Evolutionary conservation across 2,113 vertebrate genomes (phyloP).

Genomic region (Theristicus caerulescens): DNA sequence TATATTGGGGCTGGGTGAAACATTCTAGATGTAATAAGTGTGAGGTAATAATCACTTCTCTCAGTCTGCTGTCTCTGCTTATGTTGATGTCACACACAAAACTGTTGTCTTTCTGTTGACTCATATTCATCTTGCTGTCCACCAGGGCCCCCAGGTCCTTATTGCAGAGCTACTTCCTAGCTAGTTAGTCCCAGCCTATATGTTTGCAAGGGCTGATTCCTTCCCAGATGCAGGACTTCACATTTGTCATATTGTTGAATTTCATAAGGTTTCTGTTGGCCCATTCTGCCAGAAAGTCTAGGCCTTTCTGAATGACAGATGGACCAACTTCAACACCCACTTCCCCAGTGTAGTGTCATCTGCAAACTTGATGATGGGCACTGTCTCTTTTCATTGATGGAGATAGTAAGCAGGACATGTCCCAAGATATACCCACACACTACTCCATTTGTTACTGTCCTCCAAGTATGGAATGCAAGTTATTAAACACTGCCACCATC

Average conservation of each 20-base stretch:
- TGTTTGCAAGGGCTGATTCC: neutral
- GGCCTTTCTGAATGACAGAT: neutral
- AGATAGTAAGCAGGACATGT: neutral
- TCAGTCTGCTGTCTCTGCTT: neutral
- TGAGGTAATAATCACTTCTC: neutral
- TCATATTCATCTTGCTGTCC: neutral
- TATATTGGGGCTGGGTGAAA: neutral
- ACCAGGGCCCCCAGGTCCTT: neutral
- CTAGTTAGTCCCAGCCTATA: neutral
- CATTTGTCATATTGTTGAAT: neutral
- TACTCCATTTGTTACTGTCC: neutral
- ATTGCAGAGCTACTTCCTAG: neutral
- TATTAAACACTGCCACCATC: neutral
- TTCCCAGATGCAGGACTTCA: neutral
- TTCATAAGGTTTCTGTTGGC: neutral
- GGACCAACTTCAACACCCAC: neutral
- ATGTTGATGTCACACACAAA: neutral
- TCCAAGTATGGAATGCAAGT: neutral
- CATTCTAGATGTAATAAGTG: neutral
- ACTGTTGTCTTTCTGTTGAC: neutral
- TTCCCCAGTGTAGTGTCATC: neutral
- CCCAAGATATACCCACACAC: neutral
- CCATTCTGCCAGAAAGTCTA: neutral
- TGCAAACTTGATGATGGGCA: neutral
- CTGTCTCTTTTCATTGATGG: neutral